These are phyloP conservation scores for Drosophila guanche DNA, from an alignment of 1,140 invertebrate genomes.

Conservation along the genomic window DNA sequence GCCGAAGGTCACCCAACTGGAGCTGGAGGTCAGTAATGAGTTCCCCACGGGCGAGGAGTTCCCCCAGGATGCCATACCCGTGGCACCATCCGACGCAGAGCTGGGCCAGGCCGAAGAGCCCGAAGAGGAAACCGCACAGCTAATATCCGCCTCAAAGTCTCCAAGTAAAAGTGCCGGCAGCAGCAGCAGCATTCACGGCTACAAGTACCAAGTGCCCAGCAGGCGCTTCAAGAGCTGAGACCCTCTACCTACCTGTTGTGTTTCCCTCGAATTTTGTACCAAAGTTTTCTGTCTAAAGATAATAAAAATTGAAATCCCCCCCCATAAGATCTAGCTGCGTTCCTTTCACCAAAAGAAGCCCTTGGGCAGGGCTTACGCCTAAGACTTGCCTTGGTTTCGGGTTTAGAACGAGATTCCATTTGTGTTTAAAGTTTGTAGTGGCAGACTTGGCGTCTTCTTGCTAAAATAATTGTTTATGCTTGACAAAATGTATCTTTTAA, in stretches of 20 bases:
- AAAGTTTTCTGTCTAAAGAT: conserved; percentile 58
- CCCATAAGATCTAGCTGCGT: conserved; percentile 9
- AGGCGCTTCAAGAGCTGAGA: conserved; percentile 65
- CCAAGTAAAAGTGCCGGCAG: conserved; percentile 5
- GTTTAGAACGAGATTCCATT: conserved; percentile 47
- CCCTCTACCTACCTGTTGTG: background rate
- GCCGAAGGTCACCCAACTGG: conserved; percentile 63
- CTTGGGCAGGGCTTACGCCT: conserved; percentile 49
- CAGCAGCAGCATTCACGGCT: conserved; percentile 51
- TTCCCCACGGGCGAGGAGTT: conserved; percentile 71
- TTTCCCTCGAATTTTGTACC: conserved; percentile 47
- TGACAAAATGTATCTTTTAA: conserved; percentile 8
- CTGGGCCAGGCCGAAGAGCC: conserved; percentile 48
- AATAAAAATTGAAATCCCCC: conserved; percentile 41
- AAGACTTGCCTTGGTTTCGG: conserved; percentile 47
- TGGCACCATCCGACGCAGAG: conserved; percentile 66
- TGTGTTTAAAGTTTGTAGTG: background rate
- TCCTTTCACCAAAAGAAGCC: conserved; percentile 58
- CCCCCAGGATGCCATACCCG: conserved; percentile 66
- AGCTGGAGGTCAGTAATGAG: conserved; percentile 69
- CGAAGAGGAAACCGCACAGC: conserved; percentile 15
- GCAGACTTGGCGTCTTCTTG: background rate
- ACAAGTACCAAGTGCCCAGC: conserved; percentile 66
- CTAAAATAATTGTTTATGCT: conserved; percentile 15
- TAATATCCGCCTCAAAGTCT: conserved; percentile 40